Base-by-base conservation (phyloP, 2,797 vertebrate species). In the Rhinogobio ventralis region DNA sequence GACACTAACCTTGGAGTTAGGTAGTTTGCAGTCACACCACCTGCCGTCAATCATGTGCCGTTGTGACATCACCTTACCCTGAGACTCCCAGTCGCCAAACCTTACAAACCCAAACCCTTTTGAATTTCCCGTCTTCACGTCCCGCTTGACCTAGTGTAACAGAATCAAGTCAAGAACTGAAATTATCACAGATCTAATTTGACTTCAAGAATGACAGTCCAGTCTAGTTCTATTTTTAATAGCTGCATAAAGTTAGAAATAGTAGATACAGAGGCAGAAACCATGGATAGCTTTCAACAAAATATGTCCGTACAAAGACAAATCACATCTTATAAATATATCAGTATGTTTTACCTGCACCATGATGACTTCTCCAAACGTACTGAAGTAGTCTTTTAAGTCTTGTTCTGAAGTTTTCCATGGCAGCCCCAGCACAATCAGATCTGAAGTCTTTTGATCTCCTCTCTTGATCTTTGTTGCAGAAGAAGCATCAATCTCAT, bases 371-470 rank as follows among this genome's bases (percentile, higher is more conserved):
- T 99, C 98, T 81, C 98, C 98, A 89, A 99, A 99, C 0, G 98
- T 99, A 89, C 96, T 96, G 86, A 99, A 99, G 91, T 99, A 99
- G 0, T 99, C 98, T 86, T 99, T 99, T 36, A 99, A 93, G 88
- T 99, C 98, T 91, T 99, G 98, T 71, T 99, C 98, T 0, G 97
- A 94, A 4, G 98, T 99, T 93, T 99, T 99, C 98, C 98, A 99
- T 0, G 98, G 98, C 82, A 99, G 95, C 46, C 98, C 98, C 88
- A 99, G 85, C 5, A 99, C 98, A 80, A 99, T 99, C 66, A 99
- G 92, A 88, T 99, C 98, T 0, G 98, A 99, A 0, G 98, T 99
- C 91, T 99, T 99, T 94, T 98, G 97, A 60, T 99, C 98, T 0
- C 97, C 98, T 80, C 98, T 94, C 92, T 99, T 99, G 93, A 99